These are phyloP conservation scores for Drosophila rellima DNA, from an alignment of 2,888 invertebrate species.

Conservation along the genomic window DNA sequence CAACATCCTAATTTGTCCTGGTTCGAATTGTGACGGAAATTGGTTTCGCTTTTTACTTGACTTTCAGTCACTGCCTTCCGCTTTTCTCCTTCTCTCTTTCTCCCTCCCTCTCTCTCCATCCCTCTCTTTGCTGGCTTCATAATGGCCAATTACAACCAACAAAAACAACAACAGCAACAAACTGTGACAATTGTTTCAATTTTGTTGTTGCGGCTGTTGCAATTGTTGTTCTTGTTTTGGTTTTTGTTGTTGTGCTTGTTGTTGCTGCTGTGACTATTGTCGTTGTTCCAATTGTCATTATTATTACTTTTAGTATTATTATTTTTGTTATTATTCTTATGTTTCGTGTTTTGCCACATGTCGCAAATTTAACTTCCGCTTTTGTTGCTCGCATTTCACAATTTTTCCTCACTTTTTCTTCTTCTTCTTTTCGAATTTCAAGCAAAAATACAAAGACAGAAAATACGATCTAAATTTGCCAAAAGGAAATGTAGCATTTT, in stretches of 20 bases:
- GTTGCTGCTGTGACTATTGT: background rate
- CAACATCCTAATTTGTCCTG: conserved; percentile 73
- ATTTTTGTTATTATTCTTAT: conserved; percentile 16
- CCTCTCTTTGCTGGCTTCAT: conserved; percentile 7
- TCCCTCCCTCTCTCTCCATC: background rate
- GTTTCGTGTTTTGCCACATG: conserved; percentile 70
- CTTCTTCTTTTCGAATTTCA: conserved; percentile 27
- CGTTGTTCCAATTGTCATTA: conserved; percentile 28
- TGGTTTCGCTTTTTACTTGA: conserved; percentile 67
- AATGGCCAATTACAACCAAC: conserved; percentile 69
- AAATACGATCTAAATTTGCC: conserved; percentile 62
- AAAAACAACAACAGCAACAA: conserved; percentile 20
- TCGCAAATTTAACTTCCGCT: conserved; percentile 67
- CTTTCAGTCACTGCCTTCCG: background rate
- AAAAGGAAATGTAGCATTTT: conserved; percentile 71
- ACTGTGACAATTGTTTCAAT: conserved; percentile 37
- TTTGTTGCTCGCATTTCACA: conserved; percentile 45
- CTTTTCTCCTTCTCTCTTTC: background rate
- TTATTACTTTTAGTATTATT: conserved; percentile 9
- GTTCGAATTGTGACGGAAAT: conserved; percentile 79
- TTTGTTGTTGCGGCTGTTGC: conserved; percentile 18
- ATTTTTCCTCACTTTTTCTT: conserved; percentile 27
- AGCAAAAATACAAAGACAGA: conserved; percentile 18
- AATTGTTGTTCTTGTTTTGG: conserved; percentile 15
- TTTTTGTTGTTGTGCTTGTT: background rate